Base-by-base conservation (phyloP, 30 jellyfish, hydroid and myxozoan genomes). In the Chrysaora quinquecirrha region DNA sequence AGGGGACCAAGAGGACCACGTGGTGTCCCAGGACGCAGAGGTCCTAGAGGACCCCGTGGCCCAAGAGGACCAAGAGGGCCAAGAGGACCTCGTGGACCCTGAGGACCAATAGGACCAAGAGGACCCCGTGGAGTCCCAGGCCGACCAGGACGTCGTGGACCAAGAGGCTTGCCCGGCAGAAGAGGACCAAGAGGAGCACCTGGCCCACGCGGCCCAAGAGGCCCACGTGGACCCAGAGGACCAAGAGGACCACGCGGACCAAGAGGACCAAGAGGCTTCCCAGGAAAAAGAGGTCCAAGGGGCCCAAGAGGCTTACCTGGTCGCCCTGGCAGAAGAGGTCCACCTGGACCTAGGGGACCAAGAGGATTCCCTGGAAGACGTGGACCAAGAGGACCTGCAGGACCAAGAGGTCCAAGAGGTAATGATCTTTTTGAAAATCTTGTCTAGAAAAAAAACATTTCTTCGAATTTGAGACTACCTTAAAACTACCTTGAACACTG, bases 301-400 rank as follows among this genome's bases (percentile, higher is more conserved):
- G 84, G 84, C 0, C 48, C 4, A 24, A 12, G 54, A 22, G 84
- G 84, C 46, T 52, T n/a, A n/a, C n/a, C n/a, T n/a, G n/a, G n/a
- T n/a, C n/a, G n/a, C n/a, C n/a, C n/a, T n/a, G n/a, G n/a, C n/a
- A n/a, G n/a, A 74, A 74, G 75, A 18, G 86, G 86, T 10, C 86
- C 75, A 54, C 31, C 75, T 1, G 86, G 86, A 48, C 86, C 75
- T 48, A 74, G 75, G 38, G 86, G 86, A 54, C 75, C 62, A n/a
- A n/a, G n/a, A n/a, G n/a, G n/a, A n/a, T n/a, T n/a, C 34, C n/a
- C 71, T 10, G 88, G 88, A 54, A 74, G 61, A 7, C 31, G 75
- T 9, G 86, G 86, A 48, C 72, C 56, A n/a, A 11, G 75, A 0
- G 86, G 86, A 49, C 75, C 86, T 23, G 6, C 65, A 1, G 86